These are phyloP conservation scores for Choloepus didactylus DNA, from an alignment of 2,797 vertebrate species.

Conservation along the genomic window DNA sequence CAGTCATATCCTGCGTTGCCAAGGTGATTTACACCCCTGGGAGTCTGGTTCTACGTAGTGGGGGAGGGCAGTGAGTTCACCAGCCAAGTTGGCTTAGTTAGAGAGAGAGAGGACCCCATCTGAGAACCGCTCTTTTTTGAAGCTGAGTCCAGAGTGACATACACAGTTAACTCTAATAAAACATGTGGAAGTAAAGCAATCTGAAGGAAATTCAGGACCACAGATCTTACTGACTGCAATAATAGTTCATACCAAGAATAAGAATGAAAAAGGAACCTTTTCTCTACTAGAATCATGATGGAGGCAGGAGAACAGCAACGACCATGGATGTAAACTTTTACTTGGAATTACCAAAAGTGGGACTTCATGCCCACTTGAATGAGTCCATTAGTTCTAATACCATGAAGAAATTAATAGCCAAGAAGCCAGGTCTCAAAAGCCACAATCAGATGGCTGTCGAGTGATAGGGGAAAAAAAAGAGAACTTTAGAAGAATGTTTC, in stretches of 20 bases:
- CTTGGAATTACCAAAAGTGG: slow-evolving; percentile 87
- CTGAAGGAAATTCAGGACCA: slow-evolving; percentile 57
- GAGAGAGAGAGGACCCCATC: too few relatives aligned
- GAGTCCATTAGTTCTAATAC: slow-evolving; percentile 95
- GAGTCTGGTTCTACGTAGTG: too few relatives aligned
- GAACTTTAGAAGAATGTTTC: slow-evolving; percentile 96
- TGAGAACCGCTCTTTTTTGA: background rate
- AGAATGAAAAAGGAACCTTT: slow-evolving; percentile 59
- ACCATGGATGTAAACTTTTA: slow-evolving; percentile 65
- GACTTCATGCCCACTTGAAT: slow-evolving; percentile 98
- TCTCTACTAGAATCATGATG: slow-evolving; percentile 77
- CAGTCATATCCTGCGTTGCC: too few relatives aligned
- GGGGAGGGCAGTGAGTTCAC: too few relatives aligned
- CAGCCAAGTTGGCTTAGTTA: too few relatives aligned
- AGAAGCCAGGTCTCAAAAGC: slow-evolving; percentile 94
- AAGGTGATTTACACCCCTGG: too few relatives aligned
- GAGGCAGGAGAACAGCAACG: slow-evolving; percentile 78
- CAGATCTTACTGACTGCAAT: background rate
- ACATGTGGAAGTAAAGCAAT: slow-evolving; percentile 9
- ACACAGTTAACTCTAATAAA: slow-evolving; percentile 39
- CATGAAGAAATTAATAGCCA: slow-evolving; percentile 93
- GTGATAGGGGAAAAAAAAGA: slow-evolving; percentile 92
- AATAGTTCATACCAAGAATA: background rate
- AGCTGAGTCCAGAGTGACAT: slow-evolving; percentile 33
- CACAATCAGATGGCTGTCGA: slow-evolving; percentile 92